Percentiles rank a stretch among this genome's conserved stretches.
phyloP scores from a whole-genome alignment of 1,140 invertebrate species.

The Bactericera cockerelli region DNA sequence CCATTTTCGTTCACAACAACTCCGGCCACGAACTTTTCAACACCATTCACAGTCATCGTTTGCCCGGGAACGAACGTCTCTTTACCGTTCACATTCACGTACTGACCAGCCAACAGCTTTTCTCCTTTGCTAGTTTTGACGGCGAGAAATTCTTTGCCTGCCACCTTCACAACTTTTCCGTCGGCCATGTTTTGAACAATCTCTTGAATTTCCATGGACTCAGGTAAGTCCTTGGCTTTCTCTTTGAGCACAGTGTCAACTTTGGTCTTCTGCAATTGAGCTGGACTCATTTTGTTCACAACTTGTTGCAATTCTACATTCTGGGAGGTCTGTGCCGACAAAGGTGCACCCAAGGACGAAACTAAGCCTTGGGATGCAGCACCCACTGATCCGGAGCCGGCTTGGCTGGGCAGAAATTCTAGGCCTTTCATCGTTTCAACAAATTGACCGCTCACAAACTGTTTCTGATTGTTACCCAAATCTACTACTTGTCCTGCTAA shows the following conservation, averaged over 20 bases:
- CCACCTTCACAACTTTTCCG: neutral
- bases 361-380: too few species aligned
- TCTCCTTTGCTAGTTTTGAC: constrained; percentile 47
- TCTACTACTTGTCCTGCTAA: constrained; percentile 46
- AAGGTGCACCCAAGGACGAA: neutral
- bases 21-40: constrained; percentile 44
- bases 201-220: constrained; percentile 2
- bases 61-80: constrained; percentile 47
- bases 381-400: neutral
- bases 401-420: neutral
- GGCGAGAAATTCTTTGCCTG: constrained; percentile 33
- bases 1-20: constrained; percentile 26
- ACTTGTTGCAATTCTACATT: constrained; percentile 2
- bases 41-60: constrained; percentile 35
- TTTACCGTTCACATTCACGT: constrained; percentile 38
- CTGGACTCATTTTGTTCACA: neutral
- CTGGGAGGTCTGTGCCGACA: neutral
- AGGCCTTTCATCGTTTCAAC: constrained; percentile 31
- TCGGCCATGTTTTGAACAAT: constrained; percentile 4
- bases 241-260: constrained; percentile 1
- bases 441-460: constrained; percentile 51
- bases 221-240: neutral
- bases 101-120: constrained; percentile 53
- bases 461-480: constrained; percentile 41
- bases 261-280: constrained; percentile 5